Evolutionary conservation across 2,113 vertebrate genomes (phyloP), one percentile per base, ranked within the genome.

Genomic region (Speoplatyrhinus poulsoni): DNA sequence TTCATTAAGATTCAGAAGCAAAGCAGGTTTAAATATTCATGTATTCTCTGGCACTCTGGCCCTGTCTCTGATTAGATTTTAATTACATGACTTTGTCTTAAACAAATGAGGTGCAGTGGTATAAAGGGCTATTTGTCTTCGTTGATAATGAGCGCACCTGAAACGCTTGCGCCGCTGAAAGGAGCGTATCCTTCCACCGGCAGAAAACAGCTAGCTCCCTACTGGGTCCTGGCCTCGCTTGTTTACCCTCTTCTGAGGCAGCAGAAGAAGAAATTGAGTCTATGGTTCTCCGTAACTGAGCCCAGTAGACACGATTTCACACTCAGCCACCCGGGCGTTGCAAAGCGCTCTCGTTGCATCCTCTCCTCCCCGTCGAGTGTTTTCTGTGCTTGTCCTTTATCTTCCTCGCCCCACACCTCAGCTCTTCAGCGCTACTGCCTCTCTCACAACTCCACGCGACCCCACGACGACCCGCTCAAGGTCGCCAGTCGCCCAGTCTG

Each of bases 1-100:
- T 86, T 84, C 84, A 88, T 88, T 88, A 86, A 66, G 78, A 83
- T 80, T 81, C 80, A 67, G 77, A 86, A 82, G 69, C 73, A 85
- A 88, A 88, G 84, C 86, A 82, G 60, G 80, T 82, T 88, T 85
- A 86, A 84, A 83, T 88, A 88, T 88, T 81, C 78, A 88, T 86
- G 79, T 72, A 72, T 83, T 81, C 71, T 75, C 73, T 73, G 41
- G 62, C 58, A 74, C 67, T 65, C 66, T 64, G 57, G 70, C 62
- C 71, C 79, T 62, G 41, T 76, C 66, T 84, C 82, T 83, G 82
- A 88, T 88, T 88, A 86, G 82, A 83, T 86, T 86, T 86, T 88
- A 88, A 88, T 86, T 85, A 86, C 86, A 88, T 62, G 75, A 83
- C 76, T 84, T 88, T 84, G 84, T 88, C 80, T 88, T 82, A 84